A percentile compares a stretch with the other conserved stretches of the same genome.
phyloP scores from a whole-genome alignment of 2,113 vertebrate genomes.

The Tautogolabrus adspersus region DNA sequence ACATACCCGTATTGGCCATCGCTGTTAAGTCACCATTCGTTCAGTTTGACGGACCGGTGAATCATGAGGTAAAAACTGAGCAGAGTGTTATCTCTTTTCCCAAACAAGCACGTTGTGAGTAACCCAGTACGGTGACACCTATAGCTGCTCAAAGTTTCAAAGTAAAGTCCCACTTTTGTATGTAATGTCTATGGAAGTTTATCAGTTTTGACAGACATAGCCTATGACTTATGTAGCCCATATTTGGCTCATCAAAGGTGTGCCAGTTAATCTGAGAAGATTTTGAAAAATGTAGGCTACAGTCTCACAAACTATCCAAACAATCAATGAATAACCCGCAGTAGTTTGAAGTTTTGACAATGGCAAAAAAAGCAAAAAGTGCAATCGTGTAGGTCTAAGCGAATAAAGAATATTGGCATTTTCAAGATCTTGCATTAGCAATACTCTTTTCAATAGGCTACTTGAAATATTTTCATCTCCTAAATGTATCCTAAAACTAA shows the following conservation, averaged over 20 bases:
- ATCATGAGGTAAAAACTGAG: no score
- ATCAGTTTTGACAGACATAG: not conserved
- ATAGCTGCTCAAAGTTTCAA: slow-evolving; percentile 38
- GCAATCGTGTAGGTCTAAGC: no score
- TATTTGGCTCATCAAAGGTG: no score
- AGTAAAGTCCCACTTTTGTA: slow-evolving; percentile 37
- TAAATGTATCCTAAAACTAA: no score
- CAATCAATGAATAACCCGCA: no score
- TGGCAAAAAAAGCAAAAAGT: no score
- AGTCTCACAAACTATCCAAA: no score
- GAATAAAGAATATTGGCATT: no score
- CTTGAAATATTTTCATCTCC: no score
- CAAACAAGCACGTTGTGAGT: not conserved
- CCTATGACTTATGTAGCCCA: not conserved
- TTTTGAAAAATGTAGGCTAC: not conserved
- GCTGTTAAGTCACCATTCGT: slow-evolving; percentile 55
- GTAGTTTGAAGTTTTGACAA: no score
- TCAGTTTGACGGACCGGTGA: not conserved
- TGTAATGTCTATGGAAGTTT: fast-evolving
- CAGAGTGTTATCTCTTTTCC: not conserved
- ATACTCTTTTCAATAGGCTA: no score
- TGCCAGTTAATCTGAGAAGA: not conserved
- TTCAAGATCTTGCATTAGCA: no score
- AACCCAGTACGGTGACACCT: not conserved
- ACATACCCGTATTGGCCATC: slow-evolving; percentile 66